Conservation (phyloP, 1,140 invertebrate genomes). For the Cephus cinctus region DNA sequence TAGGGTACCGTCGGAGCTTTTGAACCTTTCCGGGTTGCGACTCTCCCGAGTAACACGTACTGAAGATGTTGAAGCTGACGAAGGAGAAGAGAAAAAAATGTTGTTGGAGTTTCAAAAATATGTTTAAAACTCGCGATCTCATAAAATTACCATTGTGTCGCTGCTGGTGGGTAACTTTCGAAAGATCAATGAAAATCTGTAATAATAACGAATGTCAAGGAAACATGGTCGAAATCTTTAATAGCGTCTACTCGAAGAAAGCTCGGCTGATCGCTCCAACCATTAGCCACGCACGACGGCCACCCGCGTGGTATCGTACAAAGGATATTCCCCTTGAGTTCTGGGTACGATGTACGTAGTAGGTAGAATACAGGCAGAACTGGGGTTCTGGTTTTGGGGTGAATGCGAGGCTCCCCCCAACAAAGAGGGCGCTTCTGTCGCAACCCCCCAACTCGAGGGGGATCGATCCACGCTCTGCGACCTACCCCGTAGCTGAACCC, state of each 20-base stretch:
- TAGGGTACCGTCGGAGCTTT: no score
- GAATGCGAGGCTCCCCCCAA: constrained; percentile 25
- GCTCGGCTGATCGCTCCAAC: constrained; percentile 22
- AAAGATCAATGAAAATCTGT: constrained; percentile 14
- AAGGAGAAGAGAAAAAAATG: no score
- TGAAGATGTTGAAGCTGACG: no score
- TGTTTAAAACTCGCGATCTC: no score
- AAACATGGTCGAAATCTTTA: no score
- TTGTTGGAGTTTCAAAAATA: no score
- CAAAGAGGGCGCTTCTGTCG: constrained; percentile 32
- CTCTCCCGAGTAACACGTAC: no score
- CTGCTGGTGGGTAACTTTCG: not conserved
- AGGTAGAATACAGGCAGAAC: not conserved
- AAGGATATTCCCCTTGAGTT: constrained; percentile 16
- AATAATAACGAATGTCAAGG: no score
- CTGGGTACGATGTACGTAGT: not conserved
- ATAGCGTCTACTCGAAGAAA: no score
- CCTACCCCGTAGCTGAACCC: constrained; percentile 23
- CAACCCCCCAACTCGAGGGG: constrained; percentile 34
- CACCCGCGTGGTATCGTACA: constrained; percentile 6
- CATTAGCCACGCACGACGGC: constrained; percentile 19
- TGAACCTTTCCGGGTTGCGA: no score
- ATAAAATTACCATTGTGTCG: no score
- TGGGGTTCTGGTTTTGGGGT: constrained; percentile 10
- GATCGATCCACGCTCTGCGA: constrained; percentile 41